Conservation (phyloP, 2,888 invertebrate genomes). For the Drosophila yooni region DNA sequence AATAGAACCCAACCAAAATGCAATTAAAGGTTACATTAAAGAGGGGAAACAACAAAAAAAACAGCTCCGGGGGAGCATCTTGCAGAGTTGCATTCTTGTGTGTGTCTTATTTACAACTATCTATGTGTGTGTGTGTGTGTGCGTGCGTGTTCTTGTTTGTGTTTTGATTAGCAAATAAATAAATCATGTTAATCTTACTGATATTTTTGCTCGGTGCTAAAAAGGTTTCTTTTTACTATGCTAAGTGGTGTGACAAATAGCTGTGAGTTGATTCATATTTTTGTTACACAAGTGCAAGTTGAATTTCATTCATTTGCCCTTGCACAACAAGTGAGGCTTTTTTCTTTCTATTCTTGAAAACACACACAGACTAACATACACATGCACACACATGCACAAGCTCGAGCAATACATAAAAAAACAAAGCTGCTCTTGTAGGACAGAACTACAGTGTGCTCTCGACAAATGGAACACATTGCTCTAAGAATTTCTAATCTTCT, state of each 20-base stretch:
- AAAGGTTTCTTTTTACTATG: slow-evolving; percentile 40
- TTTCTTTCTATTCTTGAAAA: slow-evolving; percentile 9
- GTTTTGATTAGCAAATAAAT: slow-evolving; percentile 73
- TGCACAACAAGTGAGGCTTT: slow-evolving; percentile 43
- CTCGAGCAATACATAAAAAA: neutral
- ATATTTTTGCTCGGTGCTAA: slow-evolving; percentile 57
- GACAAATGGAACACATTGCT: neutral
- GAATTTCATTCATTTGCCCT: slow-evolving; percentile 70
- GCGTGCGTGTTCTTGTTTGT: slow-evolving; percentile 51
- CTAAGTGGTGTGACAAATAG: slow-evolving; percentile 43
- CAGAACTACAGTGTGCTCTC: neutral
- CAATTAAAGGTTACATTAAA: slow-evolving; percentile 17
- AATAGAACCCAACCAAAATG: slow-evolving; percentile 51
- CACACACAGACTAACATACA: neutral
- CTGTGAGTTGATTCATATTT: slow-evolving; percentile 69
- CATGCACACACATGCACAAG: neutral
- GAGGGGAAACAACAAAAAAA: slow-evolving; percentile 3
- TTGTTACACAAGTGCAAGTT: slow-evolving; percentile 39
- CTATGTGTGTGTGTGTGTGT: slow-evolving; percentile 12
- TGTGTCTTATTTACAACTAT: slow-evolving; percentile 26
- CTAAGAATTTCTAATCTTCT: neutral
- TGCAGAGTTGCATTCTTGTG: slow-evolving; percentile 13
- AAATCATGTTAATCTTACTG: slow-evolving; percentile 46
- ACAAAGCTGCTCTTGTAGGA: neutral
- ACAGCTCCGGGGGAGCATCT: slow-evolving; percentile 65